phyloP scores from a whole-genome alignment of 2,113 vertebrate species.

The Nipponia nippon region DNA sequence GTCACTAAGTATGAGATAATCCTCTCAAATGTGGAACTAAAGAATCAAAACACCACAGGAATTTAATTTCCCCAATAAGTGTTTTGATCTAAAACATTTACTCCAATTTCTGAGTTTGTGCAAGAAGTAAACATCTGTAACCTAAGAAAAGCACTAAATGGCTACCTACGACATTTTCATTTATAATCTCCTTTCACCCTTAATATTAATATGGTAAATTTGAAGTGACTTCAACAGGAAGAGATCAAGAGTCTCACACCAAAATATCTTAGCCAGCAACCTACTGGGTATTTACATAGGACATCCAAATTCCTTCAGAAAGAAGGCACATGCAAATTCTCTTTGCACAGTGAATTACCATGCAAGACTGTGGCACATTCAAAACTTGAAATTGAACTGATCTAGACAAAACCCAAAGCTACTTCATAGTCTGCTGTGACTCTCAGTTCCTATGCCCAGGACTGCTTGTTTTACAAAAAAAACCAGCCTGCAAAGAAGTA shows the following conservation, averaged over 20 bases:
- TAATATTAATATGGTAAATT: neutral
- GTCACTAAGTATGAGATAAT: neutral
- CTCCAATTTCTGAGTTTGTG: neutral
- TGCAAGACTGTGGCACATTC: neutral
- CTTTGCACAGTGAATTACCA: neutral
- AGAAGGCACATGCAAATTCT: neutral
- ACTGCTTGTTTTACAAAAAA: neutral
- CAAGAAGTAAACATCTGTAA: neutral
- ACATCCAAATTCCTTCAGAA: neutral
- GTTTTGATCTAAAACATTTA: neutral
- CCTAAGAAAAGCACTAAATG: neutral
- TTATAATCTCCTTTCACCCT: neutral
- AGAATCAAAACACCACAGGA: neutral
- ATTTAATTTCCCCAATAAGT: neutral
- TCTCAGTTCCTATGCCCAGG: neutral
- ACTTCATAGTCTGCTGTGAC: neutral
- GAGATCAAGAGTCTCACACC: neutral
- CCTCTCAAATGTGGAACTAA: neutral
- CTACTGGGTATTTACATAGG: neutral
- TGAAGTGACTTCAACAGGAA: neutral
- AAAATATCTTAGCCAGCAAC: neutral
- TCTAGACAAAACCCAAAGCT: neutral
- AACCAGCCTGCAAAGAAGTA: neutral
- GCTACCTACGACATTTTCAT: neutral
- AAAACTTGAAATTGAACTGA: neutral